Evolutionary conservation across 2,113 vertebrate species (phyloP).

Genomic region (Cyprinodon variegatus): DNA sequence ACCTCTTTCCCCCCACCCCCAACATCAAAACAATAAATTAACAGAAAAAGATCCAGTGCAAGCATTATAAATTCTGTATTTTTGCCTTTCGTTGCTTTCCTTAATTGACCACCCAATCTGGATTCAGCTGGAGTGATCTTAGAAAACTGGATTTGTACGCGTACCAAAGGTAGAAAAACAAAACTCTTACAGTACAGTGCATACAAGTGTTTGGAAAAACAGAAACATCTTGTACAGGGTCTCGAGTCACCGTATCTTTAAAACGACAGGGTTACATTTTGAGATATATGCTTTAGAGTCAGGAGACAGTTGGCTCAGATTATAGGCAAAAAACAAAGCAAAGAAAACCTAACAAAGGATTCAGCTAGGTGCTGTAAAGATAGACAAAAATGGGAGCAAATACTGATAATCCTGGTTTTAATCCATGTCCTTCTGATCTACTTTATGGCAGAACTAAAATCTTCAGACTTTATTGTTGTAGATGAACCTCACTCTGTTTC

Average conservation of each 20-base stretch:
- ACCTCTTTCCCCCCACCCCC: not conserved
- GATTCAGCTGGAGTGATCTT: conserved; percentile 10
- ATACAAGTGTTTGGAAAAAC: conserved; percentile 46
- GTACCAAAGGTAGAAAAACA: conserved; percentile 45
- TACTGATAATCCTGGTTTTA: no score
- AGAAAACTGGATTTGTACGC: conserved; percentile 46
- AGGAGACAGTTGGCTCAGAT: not conserved
- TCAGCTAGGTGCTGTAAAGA: not conserved
- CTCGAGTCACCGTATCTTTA: conserved; percentile 55
- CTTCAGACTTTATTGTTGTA: no score
- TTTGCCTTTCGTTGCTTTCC: conserved; percentile 18
- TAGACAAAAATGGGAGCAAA: no score
- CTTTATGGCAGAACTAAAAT: no score
- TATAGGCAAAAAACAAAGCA: not conserved
- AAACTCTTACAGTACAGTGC: conserved; percentile 67
- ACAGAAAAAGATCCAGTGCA: conserved; percentile 62
- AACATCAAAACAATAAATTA: conserved; percentile 49
- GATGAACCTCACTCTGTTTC: no score
- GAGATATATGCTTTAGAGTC: conserved; percentile 7
- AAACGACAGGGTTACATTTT: conserved; percentile 21
- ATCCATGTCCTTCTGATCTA: no score
- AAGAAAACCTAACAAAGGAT: not conserved
- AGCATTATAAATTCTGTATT: conserved; percentile 22
- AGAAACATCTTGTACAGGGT: conserved; percentile 61
- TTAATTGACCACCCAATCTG: conserved; percentile 5